Conservation (phyloP, 2,113 vertebrate genomes). For the Microtus oregoni region DNA sequence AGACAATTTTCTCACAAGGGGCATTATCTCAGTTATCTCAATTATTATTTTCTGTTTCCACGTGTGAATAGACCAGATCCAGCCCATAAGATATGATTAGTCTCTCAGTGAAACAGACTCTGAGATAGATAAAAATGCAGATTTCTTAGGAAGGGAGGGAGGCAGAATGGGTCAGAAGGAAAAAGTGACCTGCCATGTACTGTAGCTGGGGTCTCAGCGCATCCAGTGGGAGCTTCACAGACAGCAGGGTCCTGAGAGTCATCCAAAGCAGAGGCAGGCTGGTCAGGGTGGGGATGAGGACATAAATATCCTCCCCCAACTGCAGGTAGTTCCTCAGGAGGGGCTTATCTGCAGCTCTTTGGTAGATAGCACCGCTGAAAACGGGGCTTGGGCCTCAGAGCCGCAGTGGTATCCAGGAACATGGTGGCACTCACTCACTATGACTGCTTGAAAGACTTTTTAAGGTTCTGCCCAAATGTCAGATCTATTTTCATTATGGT, state of each 20-base stretch:
- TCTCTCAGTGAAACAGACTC: background rate
- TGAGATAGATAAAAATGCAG: background rate
- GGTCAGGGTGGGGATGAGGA: background rate
- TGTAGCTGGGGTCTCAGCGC: background rate
- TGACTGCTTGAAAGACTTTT: background rate
- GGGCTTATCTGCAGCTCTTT: background rate
- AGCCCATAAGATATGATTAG: background rate
- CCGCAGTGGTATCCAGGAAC: no score
- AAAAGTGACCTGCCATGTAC: background rate
- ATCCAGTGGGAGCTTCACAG: background rate
- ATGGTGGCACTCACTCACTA: background rate
- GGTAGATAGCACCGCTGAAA: background rate
- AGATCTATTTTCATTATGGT: constrained; percentile 6
- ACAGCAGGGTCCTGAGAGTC: background rate
- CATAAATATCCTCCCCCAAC: background rate
- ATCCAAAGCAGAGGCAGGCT: background rate
- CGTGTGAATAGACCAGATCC: background rate
- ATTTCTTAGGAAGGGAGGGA: background rate
- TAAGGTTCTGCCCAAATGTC: background rate
- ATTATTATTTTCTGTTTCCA: background rate
- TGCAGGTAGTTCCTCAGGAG: no score
- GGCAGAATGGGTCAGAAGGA: background rate
- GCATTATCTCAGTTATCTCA: background rate
- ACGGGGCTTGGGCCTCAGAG: background rate
- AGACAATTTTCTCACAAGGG: background rate